Evolutionary conservation across 1,140 invertebrate genomes (phyloP).

Genomic region (Lepeophtheirus salmonis): DNA sequence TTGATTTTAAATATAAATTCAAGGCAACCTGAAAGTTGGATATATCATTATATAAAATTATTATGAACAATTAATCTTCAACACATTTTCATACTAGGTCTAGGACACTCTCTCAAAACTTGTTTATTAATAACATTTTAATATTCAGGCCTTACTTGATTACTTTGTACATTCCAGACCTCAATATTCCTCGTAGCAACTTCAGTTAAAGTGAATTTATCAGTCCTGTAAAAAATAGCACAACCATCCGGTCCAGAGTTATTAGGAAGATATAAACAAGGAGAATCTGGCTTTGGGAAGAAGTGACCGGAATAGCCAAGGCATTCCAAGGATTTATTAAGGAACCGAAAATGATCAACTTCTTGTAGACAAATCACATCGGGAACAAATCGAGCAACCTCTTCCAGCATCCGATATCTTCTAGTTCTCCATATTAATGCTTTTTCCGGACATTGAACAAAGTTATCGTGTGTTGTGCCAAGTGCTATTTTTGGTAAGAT

Average conservation of each 20-base stretch:
- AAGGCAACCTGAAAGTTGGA: slow-evolving; percentile 37
- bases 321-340: slow-evolving; percentile 38
- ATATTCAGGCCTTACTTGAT: slow-evolving; percentile 37
- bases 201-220: slow-evolving; percentile 40
- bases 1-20: slow-evolving; percentile 35
- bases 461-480: slow-evolving; percentile 48
- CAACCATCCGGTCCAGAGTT: slow-evolving; percentile 62
- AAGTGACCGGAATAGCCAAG: slow-evolving; percentile 50
- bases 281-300: slow-evolving; percentile 55
- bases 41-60: not conserved
- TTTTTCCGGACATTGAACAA: slow-evolving; percentile 46
- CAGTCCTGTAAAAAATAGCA: slow-evolving; percentile 46
- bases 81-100: too few species aligned
- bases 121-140: not conserved
- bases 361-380: slow-evolving; percentile 58
- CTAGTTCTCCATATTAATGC: slow-evolving; percentile 47
- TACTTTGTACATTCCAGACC: slow-evolving; percentile 45
- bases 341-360: slow-evolving; percentile 53
- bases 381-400: slow-evolving; percentile 44
- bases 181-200: slow-evolving; percentile 41
- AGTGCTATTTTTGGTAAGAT: slow-evolving; percentile 34
- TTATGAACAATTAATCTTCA: too few species aligned
- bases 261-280: slow-evolving; percentile 47
- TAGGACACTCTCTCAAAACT: too few species aligned
- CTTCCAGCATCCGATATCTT: slow-evolving; percentile 46